Percentiles rank a stretch among this genome's conserved stretches.
phyloP scores from a whole-genome alignment of 1,140 invertebrate genomes.

The Apis dorsata region DNA sequence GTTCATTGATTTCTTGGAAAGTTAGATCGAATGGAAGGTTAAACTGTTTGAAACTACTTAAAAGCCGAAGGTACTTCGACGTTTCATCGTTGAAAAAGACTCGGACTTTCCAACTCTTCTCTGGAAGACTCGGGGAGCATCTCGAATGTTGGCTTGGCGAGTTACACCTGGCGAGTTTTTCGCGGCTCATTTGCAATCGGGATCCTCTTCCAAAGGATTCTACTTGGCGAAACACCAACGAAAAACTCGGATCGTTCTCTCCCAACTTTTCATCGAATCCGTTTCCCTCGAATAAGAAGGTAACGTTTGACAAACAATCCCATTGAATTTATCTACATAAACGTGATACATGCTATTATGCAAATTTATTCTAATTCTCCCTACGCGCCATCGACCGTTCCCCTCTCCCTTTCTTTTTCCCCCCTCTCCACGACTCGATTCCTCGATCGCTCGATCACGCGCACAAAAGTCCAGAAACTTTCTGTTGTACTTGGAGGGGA shows the following conservation, averaged over 20 bases:
- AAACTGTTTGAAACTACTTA: constrained; percentile 8
- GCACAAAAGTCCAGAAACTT: constrained; percentile 20
- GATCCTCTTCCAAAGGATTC: background rate
- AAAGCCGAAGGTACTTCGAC: background rate
- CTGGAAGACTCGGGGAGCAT: background rate
- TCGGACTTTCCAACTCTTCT: background rate
- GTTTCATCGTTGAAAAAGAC: constrained; percentile 24
- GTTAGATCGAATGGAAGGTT: background rate
- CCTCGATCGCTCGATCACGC: constrained; percentile 6
- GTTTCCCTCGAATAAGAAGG: too few species aligned
- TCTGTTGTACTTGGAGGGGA: constrained; percentile 29
- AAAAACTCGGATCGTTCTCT: background rate
- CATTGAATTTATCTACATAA: too few species aligned
- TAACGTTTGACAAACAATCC: too few species aligned
- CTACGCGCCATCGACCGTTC: constrained; percentile 8
- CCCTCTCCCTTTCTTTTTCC: constrained; percentile 19
- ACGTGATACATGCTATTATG: background rate
- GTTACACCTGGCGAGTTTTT: background rate
- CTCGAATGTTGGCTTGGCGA: background rate
- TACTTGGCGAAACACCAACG: too few species aligned
- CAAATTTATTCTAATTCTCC: constrained; percentile 45
- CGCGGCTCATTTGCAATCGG: constrained; percentile 10
- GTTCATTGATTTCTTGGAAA: constrained; percentile 15
- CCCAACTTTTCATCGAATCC: background rate
- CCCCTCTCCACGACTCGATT: constrained; percentile 26